Percentiles rank a stretch among this genome's conserved stretches.
phyloP scores from a whole-genome alignment of 1,140 invertebrate genomes.

The Diorhabda sublineata region DNA sequence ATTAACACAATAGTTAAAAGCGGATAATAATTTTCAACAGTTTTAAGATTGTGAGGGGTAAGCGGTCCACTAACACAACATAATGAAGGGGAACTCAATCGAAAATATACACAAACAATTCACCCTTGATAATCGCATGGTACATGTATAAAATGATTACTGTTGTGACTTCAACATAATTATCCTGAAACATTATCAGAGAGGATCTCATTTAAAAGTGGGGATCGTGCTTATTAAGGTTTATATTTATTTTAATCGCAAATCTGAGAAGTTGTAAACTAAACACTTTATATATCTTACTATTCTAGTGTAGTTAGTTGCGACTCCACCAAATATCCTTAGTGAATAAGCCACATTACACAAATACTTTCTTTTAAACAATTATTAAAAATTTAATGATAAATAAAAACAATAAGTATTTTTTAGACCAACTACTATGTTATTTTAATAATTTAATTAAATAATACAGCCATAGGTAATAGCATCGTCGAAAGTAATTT shows the following conservation, averaged over 20 bases:
- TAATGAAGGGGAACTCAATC: slow-evolving; percentile 8
- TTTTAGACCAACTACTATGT: too few relatives aligned
- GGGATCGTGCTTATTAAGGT: neutral
- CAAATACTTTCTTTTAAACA: too few relatives aligned
- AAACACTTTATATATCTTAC: too few relatives aligned
- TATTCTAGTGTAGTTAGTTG: too few relatives aligned
- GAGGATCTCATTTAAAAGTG: neutral
- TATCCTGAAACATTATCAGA: slow-evolving; percentile 4
- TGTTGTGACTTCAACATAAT: slow-evolving; percentile 12
- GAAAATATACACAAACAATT: slow-evolving; percentile 10
- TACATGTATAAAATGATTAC: neutral
- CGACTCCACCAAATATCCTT: too few relatives aligned
- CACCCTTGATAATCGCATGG: slow-evolving; percentile 6
- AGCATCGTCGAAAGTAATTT: slow-evolving; percentile 29
- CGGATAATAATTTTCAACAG: slow-evolving; percentile 14
- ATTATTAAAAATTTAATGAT: too few relatives aligned
- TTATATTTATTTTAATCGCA: too few relatives aligned
- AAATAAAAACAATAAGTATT: too few relatives aligned
- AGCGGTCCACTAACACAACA: slow-evolving; percentile 1
- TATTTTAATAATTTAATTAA: neutral
- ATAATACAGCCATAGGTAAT: neutral
- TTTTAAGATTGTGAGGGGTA: slow-evolving; percentile 13
- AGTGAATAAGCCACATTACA: too few relatives aligned
- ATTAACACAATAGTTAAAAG: slow-evolving; percentile 4
- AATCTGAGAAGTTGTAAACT: too few relatives aligned